phyloP scores from a whole-genome alignment of 1,140 invertebrate species.

The Branchinecta lindahli region DNA sequence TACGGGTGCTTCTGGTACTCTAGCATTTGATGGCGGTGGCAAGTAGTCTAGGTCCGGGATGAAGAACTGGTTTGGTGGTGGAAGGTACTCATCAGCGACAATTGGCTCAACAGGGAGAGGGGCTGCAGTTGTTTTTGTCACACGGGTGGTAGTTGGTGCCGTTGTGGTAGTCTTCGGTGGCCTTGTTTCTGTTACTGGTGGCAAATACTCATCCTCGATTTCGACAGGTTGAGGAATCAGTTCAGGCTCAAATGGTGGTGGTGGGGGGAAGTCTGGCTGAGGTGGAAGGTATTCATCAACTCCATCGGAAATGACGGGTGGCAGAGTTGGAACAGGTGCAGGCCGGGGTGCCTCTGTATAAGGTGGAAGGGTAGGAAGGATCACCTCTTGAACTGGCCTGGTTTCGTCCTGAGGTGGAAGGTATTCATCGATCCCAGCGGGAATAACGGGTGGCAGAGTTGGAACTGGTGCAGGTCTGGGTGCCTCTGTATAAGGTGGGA shows the following conservation, averaged over 20 bases:
- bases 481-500: not conserved
- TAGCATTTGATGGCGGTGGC: not conserved
- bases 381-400: not conserved
- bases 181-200: not conserved
- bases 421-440: not conserved
- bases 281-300: not conserved
- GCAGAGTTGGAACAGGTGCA: not conserved
- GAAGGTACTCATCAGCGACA: not conserved
- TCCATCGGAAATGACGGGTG: not conserved
- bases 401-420: not conserved
- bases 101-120: not conserved
- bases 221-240: not conserved
- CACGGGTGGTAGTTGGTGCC: not conserved
- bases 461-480: not conserved
- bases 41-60: not conserved
- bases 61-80: not conserved
- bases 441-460: not conserved
- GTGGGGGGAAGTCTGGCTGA: not conserved
- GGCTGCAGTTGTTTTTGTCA: not conserved
- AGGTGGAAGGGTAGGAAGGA: not conserved
- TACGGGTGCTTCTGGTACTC: no score
- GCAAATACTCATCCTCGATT: not conserved
- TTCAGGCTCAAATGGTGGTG: not conserved
- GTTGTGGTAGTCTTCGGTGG: not conserved
- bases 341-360: not conserved